Conservation (phyloP, 2,888 invertebrate genomes). For the Pyrocoelia pectoralis region DNA sequence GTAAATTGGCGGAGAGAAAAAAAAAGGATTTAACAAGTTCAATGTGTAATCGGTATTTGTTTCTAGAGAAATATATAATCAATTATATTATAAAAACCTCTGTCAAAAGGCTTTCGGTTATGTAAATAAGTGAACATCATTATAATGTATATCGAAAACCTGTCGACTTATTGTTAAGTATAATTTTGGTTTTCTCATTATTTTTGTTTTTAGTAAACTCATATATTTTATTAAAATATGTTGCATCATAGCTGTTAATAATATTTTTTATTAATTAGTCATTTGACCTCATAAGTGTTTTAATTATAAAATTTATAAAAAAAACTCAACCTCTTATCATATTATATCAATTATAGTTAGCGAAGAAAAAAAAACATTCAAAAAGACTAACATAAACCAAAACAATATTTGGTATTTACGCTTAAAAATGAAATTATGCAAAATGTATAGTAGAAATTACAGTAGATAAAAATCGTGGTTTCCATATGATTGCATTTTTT, state of each 20-base stretch:
- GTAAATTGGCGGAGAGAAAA: constrained; percentile 11
- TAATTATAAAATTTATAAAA: constrained; percentile 19
- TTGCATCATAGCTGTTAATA: constrained; percentile 22
- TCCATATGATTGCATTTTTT: constrained; percentile 32
- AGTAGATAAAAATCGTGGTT: constrained; percentile 28
- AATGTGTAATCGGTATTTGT: background rate
- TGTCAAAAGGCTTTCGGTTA: constrained; percentile 17
- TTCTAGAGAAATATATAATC: background rate
- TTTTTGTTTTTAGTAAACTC: constrained; percentile 14
- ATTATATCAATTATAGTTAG: constrained; percentile 34
- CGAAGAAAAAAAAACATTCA: constrained; percentile 13
- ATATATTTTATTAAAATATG: constrained; percentile 23
- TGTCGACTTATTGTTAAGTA: constrained; percentile 27
- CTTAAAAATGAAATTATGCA: constrained; percentile 33
- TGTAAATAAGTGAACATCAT: background rate
- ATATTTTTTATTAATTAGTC: constrained; percentile 21
- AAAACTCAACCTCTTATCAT: constrained; percentile 22
- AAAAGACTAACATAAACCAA: constrained; percentile 36
- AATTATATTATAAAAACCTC: constrained; percentile 8
- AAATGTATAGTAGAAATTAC: constrained; percentile 32
- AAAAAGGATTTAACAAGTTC: too few relatives aligned
- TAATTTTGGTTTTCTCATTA: constrained; percentile 21
- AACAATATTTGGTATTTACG: constrained; percentile 33
- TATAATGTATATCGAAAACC: background rate
- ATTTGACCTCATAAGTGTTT: constrained; percentile 23